These are phyloP conservation scores for Heterodera carotae DNA, from an alignment of 1,140 invertebrate genomes.

Conservation along the genomic window DNA sequence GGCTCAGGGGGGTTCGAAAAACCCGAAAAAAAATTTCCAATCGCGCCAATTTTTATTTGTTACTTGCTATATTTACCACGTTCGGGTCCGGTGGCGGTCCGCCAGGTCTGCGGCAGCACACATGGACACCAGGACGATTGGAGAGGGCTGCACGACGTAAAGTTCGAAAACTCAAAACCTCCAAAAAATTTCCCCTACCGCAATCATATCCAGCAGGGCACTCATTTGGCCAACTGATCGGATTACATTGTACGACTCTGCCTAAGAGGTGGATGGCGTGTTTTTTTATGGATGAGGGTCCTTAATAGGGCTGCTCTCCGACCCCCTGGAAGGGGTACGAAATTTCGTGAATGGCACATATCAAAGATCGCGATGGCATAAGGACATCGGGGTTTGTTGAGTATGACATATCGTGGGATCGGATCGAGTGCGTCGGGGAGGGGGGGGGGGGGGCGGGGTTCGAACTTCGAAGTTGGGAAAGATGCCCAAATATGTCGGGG, in stretches of 20 bases:
- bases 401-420: too few species aligned
- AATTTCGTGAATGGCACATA: too few species aligned
- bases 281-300: slow-evolving; percentile 1
- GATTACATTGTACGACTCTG: slow-evolving; percentile 45
- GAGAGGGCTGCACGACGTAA: slow-evolving; percentile 22
- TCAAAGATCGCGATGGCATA: too few species aligned
- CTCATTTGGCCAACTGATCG: slow-evolving; percentile 29
- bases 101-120: slow-evolving; percentile 37
- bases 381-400: too few species aligned
- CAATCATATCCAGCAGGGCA: slow-evolving; percentile 49
- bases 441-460: too few species aligned
- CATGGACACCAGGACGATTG: slow-evolving; percentile 35
- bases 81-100: slow-evolving; percentile 15
- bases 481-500: too few species aligned
- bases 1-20: slow-evolving; percentile 23
- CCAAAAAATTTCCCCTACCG: not conserved
- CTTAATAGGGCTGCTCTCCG: not conserved
- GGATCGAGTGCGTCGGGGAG: too few species aligned
- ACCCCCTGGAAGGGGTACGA: too few species aligned
- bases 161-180: too few species aligned
- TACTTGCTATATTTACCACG: slow-evolving; percentile 13
- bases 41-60: slow-evolving; percentile 6
- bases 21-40: slow-evolving; percentile 2
- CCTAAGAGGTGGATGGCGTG: slow-evolving; percentile 31
- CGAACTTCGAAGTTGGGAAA: too few species aligned